A percentile compares a stretch with the other conserved stretches of the same genome.
Conservation (phyloP, 2,888 invertebrate species). For the Melinaea menophilus region DNA sequence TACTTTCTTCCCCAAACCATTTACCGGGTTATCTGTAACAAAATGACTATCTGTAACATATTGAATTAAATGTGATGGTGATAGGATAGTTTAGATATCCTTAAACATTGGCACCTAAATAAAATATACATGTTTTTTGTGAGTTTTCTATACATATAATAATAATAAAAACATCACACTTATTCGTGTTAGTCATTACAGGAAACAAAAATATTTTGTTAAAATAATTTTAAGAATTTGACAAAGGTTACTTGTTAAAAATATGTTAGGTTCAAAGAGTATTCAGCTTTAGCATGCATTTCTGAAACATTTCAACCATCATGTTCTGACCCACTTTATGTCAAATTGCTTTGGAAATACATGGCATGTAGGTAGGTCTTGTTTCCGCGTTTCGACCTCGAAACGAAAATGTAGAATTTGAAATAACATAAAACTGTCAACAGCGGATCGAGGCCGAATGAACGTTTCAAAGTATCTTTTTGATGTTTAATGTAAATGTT, state of each 20-base stretch:
- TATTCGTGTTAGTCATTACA: background rate
- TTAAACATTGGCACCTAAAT: background rate
- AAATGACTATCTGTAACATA: slow-evolving; percentile 29
- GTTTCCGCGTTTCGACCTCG: slow-evolving; percentile 31
- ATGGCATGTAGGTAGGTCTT: slow-evolving; percentile 25
- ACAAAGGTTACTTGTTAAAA: slow-evolving; percentile 16
- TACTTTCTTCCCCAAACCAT: slow-evolving; percentile 46
- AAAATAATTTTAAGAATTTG: background rate
- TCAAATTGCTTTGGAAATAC: slow-evolving; percentile 31
- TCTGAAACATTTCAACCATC: slow-evolving; percentile 29
- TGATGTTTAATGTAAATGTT: slow-evolving; percentile 15
- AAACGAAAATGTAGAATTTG: slow-evolving; percentile 30
- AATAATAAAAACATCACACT: background rate
- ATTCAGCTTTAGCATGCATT: slow-evolving; percentile 28
- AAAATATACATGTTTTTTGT: background rate
- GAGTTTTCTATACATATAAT: too few species aligned
- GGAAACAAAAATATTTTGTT: background rate
- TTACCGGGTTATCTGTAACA: slow-evolving; percentile 68
- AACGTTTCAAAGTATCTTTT: slow-evolving; percentile 23
- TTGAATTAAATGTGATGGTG: slow-evolving; percentile 14
- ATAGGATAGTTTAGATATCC: slow-evolving; percentile 13
- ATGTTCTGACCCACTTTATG: slow-evolving; percentile 31
- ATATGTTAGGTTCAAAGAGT: slow-evolving; percentile 22
- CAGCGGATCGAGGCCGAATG: slow-evolving; percentile 22
- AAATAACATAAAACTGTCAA: slow-evolving; percentile 32